Conservation (phyloP, 2,113 vertebrate genomes). For the Lophotis ruficrista region DNA sequence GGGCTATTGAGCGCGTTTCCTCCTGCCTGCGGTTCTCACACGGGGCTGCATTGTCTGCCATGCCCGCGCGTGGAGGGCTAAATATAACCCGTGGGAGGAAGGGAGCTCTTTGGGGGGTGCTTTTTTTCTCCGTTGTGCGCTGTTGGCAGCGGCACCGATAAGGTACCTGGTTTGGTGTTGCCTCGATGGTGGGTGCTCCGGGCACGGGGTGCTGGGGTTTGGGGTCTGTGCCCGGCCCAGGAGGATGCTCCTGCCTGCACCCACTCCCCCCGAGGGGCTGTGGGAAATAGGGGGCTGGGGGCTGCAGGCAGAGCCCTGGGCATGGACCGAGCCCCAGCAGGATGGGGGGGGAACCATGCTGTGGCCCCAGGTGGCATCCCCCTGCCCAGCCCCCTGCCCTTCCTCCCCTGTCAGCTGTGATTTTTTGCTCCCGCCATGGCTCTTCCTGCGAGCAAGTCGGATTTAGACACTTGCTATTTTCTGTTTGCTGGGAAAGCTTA, state of each 20-base stretch:
- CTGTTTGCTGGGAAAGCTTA: neutral
- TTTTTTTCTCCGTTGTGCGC: accelerated
- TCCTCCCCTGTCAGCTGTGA: neutral
- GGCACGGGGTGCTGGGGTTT: neutral
- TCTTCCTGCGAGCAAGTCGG: neutral
- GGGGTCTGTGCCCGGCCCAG: neutral
- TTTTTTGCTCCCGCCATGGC: accelerated
- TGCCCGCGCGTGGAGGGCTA: neutral
- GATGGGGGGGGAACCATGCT: accelerated
- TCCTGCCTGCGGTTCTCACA: conserved; percentile 70
- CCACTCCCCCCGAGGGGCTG: accelerated
- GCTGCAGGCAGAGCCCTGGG: neutral
- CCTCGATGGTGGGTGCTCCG: accelerated
- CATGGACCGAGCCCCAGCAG: accelerated
- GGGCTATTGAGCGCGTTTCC: conserved; percentile 75
- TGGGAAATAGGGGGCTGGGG: neutral
- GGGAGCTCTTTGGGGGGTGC: neutral
- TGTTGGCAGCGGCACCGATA: accelerated
- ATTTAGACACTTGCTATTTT: conserved; percentile 3
- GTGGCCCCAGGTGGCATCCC: neutral
- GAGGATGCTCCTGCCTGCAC: neutral
- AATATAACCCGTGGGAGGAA: conserved; percentile 5
- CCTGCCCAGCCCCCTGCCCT: neutral
- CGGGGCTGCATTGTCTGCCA: conserved; percentile 22
- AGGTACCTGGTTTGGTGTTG: neutral